A percentile compares a stretch with the other conserved stretches of the same genome.
Evolutionary conservation across 2,888 invertebrate species (phyloP).

Genomic region (Allacma fusca): DNA sequence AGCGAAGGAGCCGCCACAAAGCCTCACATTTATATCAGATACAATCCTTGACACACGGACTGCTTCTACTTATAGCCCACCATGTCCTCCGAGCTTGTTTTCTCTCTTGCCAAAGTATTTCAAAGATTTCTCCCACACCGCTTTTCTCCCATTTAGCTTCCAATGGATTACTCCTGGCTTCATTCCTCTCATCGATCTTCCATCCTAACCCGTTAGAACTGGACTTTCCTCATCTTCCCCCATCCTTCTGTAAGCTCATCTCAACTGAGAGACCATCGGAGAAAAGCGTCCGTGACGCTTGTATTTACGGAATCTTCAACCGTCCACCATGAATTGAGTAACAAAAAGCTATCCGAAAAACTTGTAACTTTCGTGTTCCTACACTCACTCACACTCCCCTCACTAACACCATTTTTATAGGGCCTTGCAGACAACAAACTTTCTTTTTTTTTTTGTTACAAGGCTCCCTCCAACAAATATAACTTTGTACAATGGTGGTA

Average conservation of each 20-base stretch:
- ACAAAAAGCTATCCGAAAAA: neutral
- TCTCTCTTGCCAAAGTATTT: neutral
- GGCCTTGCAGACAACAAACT: neutral
- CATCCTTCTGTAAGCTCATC: neutral
- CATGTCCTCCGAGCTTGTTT: slow-evolving; percentile 3
- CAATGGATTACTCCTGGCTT: slow-evolving; percentile 32
- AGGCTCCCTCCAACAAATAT: too few relatives aligned
- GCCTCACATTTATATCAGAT: slow-evolving; percentile 25
- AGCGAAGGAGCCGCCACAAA: slow-evolving; percentile 6
- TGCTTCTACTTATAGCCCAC: neutral
- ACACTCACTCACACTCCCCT: neutral
- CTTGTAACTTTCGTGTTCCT: slow-evolving; percentile 20
- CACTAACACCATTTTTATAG: slow-evolving; percentile 11
- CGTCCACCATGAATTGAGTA: slow-evolving; percentile 9
- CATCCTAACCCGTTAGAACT: slow-evolving; percentile 14
- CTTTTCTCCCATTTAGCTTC: slow-evolving; percentile 35
- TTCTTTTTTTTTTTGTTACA: neutral
- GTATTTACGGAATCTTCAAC: neutral
- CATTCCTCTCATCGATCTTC: slow-evolving; percentile 35
- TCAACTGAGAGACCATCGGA: neutral
- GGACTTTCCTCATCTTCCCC: slow-evolving; percentile 20
- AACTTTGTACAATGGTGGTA: too few relatives aligned
- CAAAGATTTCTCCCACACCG: slow-evolving; percentile 26
- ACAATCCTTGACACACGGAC: slow-evolving; percentile 20
- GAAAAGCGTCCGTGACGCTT: neutral